These are phyloP conservation scores for Caenorhabditis imperialis DNA, from an alignment of 2,888 invertebrate genomes.

Conservation along the genomic window DNA sequence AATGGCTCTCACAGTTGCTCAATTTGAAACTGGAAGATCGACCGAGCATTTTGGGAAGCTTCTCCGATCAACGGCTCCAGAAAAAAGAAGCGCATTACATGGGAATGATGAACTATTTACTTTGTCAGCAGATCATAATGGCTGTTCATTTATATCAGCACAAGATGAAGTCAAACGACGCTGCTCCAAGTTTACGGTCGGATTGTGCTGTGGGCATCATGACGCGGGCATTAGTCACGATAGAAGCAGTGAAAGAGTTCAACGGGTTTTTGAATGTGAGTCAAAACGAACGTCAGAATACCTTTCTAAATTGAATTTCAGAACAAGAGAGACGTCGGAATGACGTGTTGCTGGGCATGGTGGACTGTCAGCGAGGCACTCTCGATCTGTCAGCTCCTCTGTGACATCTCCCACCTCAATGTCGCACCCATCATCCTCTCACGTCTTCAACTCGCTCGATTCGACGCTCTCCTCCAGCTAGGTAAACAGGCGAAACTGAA, in stretches of 20 bases:
- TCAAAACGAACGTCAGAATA: too few relatives aligned
- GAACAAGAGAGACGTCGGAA: constrained; percentile 40
- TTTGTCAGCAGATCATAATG: constrained; percentile 63
- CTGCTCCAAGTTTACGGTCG: constrained; percentile 56
- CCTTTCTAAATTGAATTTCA: too few relatives aligned
- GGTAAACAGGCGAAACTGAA: constrained; percentile 43
- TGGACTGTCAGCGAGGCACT: constrained; percentile 48
- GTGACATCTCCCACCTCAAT: constrained; percentile 50
- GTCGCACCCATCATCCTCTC: constrained; percentile 34
- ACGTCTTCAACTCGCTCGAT: constrained; percentile 35
- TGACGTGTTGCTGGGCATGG: constrained; percentile 48
- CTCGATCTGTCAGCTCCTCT: constrained; percentile 27
- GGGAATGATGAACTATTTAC: constrained; percentile 60
- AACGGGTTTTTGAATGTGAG: constrained; percentile 50
- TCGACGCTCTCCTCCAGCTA: constrained; percentile 30
- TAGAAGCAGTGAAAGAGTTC: constrained; percentile 61
- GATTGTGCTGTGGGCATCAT: constrained; percentile 64
- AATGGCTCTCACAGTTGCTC: constrained; percentile 35
- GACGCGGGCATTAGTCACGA: constrained; percentile 54
- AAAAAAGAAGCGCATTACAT: constrained; percentile 42
- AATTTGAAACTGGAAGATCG: constrained; percentile 41
- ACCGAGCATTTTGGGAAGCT: constrained; percentile 21
- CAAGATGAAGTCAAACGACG: constrained; percentile 57
- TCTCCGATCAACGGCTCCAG: constrained; percentile 17
- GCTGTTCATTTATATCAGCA: constrained; percentile 58